Evolutionary conservation across 2,888 invertebrate species (phyloP).

Genomic region (Orthosia incerta): DNA sequence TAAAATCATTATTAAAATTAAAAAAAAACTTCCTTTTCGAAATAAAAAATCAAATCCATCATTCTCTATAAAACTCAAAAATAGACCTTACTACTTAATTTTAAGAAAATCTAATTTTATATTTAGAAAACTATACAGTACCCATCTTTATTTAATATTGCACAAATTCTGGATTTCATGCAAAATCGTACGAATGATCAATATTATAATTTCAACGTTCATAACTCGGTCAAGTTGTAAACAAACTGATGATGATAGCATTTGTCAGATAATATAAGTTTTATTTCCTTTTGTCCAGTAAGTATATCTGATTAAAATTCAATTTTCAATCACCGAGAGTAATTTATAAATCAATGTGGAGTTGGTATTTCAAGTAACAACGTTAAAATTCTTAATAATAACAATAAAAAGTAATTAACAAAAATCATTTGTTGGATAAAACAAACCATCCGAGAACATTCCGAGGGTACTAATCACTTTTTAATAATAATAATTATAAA

Average conservation of each 20-base stretch:
- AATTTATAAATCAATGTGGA: slow-evolving; percentile 72
- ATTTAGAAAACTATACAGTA: slow-evolving; percentile 82
- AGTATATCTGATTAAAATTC: slow-evolving; percentile 52
- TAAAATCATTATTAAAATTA: slow-evolving; percentile 66
- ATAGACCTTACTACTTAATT: slow-evolving; percentile 79
- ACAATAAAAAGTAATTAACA: slow-evolving; percentile 90
- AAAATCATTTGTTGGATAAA: slow-evolving; percentile 84
- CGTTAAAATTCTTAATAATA: slow-evolving; percentile 90
- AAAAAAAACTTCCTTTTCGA: slow-evolving; percentile 65
- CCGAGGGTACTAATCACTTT: slow-evolving; percentile 80
- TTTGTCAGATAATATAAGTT: slow-evolving; percentile 56
- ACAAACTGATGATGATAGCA: slow-evolving; percentile 44
- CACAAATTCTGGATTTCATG: slow-evolving; percentile 84
- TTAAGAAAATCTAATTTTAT: slow-evolving; percentile 79
- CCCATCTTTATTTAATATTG: slow-evolving; percentile 84
- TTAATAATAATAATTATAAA: slow-evolving; percentile 81
- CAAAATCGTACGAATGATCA: slow-evolving; percentile 82
- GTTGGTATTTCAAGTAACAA: slow-evolving; percentile 87
- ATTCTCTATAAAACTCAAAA: slow-evolving; percentile 77
- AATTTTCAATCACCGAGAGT: slow-evolving; percentile 67
- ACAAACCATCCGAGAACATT: slow-evolving; percentile 88
- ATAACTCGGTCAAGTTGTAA: slow-evolving; percentile 60
- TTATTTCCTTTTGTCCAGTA: slow-evolving; percentile 54
- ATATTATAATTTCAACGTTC: slow-evolving; percentile 60
- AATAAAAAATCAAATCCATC: slow-evolving; percentile 77